phyloP scores from a whole-genome alignment of 2,888 invertebrate species.

The Machimus atricapillus region DNA sequence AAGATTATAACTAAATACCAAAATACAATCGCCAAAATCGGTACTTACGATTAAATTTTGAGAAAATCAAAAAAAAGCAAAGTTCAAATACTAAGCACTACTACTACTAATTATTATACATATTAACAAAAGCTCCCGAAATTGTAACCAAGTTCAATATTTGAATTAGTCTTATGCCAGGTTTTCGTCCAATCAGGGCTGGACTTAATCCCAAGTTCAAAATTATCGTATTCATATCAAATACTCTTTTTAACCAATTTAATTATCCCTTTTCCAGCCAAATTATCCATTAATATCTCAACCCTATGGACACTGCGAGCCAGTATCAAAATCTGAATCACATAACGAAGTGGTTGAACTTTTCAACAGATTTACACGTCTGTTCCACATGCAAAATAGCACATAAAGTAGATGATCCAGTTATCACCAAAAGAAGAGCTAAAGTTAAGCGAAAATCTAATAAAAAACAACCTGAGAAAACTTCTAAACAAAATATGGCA shows the following conservation, averaged over 20 bases:
- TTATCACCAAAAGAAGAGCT: neutral
- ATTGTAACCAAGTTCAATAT: too few species aligned
- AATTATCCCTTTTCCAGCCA: neutral
- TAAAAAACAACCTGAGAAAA: neutral
- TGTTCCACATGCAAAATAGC: conserved; percentile 7
- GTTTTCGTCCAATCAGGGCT: too few species aligned
- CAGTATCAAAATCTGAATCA: neutral
- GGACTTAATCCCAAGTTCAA: too few species aligned
- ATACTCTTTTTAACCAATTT: neutral
- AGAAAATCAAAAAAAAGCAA: too few species aligned
- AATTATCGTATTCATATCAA: too few species aligned
- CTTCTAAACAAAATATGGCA: conserved; percentile 54
- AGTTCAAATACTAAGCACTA: too few species aligned
- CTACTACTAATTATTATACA: too few species aligned
- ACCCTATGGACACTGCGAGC: neutral
- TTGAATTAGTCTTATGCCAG: too few species aligned
- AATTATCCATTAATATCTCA: neutral
- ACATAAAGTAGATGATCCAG: neutral
- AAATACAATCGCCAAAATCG: too few species aligned
- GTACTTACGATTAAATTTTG: too few species aligned
- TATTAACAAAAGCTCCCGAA: too few species aligned
- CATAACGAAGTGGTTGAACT: neutral
- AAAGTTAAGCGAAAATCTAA: neutral
- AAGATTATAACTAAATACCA: too few species aligned
- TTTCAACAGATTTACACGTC: neutral